These are phyloP conservation scores for Neotoma lepida DNA, from an alignment of 2,113 vertebrate genomes.

Conservation along the genomic window DNA sequence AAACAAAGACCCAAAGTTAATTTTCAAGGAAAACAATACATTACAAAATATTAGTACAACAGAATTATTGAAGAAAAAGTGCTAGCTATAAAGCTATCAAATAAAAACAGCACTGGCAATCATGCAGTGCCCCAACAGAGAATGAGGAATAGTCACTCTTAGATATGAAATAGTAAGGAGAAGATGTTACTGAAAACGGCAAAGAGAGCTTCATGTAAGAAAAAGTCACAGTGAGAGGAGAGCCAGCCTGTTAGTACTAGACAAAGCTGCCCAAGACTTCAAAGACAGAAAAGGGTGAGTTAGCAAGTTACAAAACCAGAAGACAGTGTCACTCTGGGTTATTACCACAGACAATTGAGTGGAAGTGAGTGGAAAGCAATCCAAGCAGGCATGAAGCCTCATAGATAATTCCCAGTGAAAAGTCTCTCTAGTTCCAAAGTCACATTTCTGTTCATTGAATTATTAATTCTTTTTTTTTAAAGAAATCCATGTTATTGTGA, in stretches of 20 bases:
- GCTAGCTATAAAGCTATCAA: neutral
- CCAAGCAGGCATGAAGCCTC: neutral
- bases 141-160: neutral
- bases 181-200: neutral
- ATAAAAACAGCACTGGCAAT: neutral
- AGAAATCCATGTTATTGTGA: neutral
- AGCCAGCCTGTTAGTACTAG: neutral
- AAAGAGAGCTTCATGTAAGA: neutral
- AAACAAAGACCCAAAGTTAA: neutral
- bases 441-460: neutral
- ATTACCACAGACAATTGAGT: neutral
- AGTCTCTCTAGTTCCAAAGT: neutral
- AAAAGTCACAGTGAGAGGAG: neutral
- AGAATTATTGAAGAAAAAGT: neutral
- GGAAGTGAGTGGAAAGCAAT: neutral
- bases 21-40: neutral
- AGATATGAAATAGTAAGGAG: neutral
- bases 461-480: neutral
- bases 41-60: neutral
- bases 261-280: neutral
- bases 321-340: neutral
- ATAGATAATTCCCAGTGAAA: neutral
- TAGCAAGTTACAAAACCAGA: neutral
- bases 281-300: neutral
- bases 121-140: neutral